These are phyloP conservation scores for Ictalurus punctatus DNA, from an alignment of 2,113 vertebrate genomes.

Conservation along the genomic window DNA sequence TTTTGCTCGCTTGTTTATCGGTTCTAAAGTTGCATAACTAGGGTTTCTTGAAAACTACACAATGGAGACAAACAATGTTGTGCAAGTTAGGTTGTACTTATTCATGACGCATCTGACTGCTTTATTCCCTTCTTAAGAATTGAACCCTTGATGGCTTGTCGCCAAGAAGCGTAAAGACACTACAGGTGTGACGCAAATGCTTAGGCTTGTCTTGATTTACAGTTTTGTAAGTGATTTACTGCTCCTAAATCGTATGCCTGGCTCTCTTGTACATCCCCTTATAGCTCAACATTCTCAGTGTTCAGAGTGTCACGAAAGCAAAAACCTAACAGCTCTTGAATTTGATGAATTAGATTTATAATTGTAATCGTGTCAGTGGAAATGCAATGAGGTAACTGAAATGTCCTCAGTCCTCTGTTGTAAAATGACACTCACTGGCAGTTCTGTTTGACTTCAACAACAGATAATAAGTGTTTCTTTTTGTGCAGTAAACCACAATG, in stretches of 20 bases:
- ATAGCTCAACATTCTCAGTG: background rate
- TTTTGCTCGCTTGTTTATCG: background rate
- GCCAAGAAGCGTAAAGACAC: background rate
- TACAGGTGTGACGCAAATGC: background rate
- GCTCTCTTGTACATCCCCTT: background rate
- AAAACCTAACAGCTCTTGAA: background rate
- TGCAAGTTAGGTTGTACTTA: background rate
- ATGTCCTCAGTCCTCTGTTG: slow-evolving; percentile 5
- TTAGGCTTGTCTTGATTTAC: background rate
- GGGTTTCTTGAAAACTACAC: slow-evolving; percentile 16
- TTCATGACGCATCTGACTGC: background rate
- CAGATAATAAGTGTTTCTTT: slow-evolving; percentile 25
- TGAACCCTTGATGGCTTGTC: background rate
- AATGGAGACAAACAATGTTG: slow-evolving; percentile 6
- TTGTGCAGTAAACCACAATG: slow-evolving; percentile 15
- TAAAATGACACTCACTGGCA: slow-evolving; percentile 31
- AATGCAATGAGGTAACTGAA: background rate
- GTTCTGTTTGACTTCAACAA: slow-evolving; percentile 29
- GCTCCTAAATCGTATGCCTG: background rate
- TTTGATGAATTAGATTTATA: background rate
- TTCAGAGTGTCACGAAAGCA: background rate
- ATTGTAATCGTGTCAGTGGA: background rate
- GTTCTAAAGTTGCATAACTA: slow-evolving; percentile 14
- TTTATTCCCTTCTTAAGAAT: slow-evolving; percentile 1
- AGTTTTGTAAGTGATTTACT: background rate